Base-by-base conservation (phyloP, 1,140 invertebrate species). In the Leucophenga varia region DNA sequence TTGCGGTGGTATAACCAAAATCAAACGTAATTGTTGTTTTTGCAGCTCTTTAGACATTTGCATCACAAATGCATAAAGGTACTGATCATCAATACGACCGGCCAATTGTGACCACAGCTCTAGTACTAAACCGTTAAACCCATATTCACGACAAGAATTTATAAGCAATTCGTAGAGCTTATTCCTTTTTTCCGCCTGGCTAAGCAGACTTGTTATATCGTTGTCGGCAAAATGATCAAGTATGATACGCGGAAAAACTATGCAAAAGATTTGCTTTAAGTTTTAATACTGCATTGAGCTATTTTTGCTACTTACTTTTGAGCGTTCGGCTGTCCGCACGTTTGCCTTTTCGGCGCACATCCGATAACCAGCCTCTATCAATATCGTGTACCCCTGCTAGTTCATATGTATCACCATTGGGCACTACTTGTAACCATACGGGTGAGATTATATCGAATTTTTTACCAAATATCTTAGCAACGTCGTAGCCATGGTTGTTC, bases 401-500 rank as follows among this genome's bases (percentile, higher is more conserved):
- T 43, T 82, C 79, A 64, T 86, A 88, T 10, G 78, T 79, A 42
- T 81, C 79, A 28, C 73, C 78, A 19, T 31, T 82, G 71, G 60
- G 83, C 82, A 70, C 44, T 14, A 96, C 74, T 78, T 95, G 90
- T 6, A 98, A 79, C 95, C 95, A 98, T 1, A 97, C 93, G 3
- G 95, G 95, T 10, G 93, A 95, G 3, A 97, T 83, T 55, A 90
- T 87, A 39, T 87, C 87, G 60, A 97, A 93, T 76, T 97, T 98
- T 22, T 84, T 81, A 30, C 85, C 86, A 80, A 95, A 96, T 37
- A 81, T 84, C 78, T 96, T 96, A 1, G 93, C 90, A 30, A 96
- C 81, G 78, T 96, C 90, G 79, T 97, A 95, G 1, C 95, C 95
- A 80, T 92, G 89, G 49, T 80, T 86, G 74, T 97, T 97, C 95